phyloP scores from a whole-genome alignment of 2,888 invertebrate species.

The Pollenia griseotomentosa region DNA sequence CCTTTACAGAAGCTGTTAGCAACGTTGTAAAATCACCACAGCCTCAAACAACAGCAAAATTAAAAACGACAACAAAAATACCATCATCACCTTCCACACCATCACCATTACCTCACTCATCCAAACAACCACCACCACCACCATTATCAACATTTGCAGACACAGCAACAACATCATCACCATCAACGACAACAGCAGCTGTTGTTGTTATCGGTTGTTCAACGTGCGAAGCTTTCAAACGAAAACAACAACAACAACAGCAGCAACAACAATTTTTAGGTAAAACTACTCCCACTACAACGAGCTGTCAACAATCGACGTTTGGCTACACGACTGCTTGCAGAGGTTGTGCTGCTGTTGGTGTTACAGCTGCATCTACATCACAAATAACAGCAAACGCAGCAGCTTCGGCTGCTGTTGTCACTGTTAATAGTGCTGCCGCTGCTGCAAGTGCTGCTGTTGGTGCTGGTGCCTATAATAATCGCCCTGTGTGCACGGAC shows the following conservation, averaged over 20 bases:
- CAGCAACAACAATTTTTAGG: slow-evolving; percentile 72
- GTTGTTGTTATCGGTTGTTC: slow-evolving; percentile 67
- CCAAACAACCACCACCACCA: slow-evolving; percentile 4
- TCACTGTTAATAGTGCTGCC: slow-evolving; percentile 46
- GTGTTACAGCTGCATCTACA: slow-evolving; percentile 64
- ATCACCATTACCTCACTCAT: slow-evolving; percentile 21
- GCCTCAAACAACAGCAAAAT: not conserved
- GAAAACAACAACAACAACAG: slow-evolving; percentile 69
- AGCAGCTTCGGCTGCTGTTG: slow-evolving; percentile 58
- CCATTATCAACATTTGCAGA: not conserved
- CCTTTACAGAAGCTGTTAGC: slow-evolving; percentile 71
- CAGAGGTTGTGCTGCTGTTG: slow-evolving; percentile 72
- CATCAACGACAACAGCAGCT: slow-evolving; percentile 51
- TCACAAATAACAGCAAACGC: slow-evolving; percentile 26
- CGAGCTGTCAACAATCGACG: slow-evolving; percentile 63
- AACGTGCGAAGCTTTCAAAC: slow-evolving; percentile 69
- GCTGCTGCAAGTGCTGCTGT: slow-evolving; percentile 71
- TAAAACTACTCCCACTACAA: slow-evolving; percentile 66
- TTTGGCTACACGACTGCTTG: slow-evolving; percentile 72
- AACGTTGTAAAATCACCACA: slow-evolving; percentile 64
- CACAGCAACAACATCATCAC: slow-evolving; percentile 27
- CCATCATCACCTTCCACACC: not conserved
- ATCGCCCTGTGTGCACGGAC: slow-evolving; percentile 83
- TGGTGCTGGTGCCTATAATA: slow-evolving; percentile 77
- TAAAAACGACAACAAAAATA: not conserved